phyloP scores from a whole-genome alignment of 1,140 invertebrate species.

The Leptonema lineaticorne region DNA sequence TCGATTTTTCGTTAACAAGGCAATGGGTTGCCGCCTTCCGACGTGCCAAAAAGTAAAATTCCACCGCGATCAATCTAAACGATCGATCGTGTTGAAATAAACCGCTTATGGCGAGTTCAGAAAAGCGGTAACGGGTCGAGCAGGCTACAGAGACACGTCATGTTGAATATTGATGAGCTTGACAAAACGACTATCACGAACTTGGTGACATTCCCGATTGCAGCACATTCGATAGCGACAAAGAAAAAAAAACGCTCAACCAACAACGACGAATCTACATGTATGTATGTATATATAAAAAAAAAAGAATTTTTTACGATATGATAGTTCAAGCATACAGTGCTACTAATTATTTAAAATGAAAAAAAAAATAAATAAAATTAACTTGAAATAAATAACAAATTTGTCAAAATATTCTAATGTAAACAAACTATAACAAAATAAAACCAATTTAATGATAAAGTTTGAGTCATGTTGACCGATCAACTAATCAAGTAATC shows the following conservation, averaged over 20 bases:
- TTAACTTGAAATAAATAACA: no score
- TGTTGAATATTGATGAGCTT: conserved; percentile 22
- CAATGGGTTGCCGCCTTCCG: not conserved
- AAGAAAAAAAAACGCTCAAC: not conserved
- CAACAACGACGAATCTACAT: not conserved
- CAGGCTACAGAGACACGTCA: not conserved
- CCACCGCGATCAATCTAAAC: no score
- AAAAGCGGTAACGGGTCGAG: conserved; percentile 18
- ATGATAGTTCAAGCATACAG: no score
- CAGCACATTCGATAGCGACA: conserved; percentile 1
- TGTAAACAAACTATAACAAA: no score
- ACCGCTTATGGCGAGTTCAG: not conserved
- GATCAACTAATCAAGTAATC: no score
- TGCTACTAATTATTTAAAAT: no score
- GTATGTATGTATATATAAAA: not conserved
- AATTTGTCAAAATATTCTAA: no score
- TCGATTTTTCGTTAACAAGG: no score
- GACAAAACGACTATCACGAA: conserved; percentile 13
- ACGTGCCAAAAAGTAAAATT: not conserved
- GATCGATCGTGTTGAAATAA: conserved; percentile 1
- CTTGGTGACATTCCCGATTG: conserved; percentile 20
- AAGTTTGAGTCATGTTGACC: no score
- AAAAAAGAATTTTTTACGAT: no score
- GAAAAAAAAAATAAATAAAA: no score
- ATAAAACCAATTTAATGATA: no score